Evolutionary conservation across 2,888 invertebrate genomes (phyloP).

Genomic region (Oligia fasciuncula): DNA sequence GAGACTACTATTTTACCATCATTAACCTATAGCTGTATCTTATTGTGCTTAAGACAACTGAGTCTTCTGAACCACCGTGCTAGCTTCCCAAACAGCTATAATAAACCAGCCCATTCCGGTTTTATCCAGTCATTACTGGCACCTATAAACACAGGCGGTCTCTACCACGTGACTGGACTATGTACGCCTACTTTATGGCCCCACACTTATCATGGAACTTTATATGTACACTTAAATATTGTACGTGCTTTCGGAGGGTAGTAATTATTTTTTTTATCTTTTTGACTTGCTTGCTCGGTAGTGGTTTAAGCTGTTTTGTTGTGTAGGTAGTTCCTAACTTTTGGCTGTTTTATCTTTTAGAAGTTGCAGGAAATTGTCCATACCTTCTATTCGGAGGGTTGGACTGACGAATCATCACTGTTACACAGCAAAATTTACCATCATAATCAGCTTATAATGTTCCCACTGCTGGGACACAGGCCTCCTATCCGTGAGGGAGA

Average conservation of each 20-base stretch:
- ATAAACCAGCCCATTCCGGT: slow-evolving; percentile 67
- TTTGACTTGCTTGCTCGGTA: slow-evolving; percentile 1
- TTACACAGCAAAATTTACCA: not conserved
- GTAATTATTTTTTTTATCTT: slow-evolving; percentile 64
- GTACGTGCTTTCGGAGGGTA: slow-evolving; percentile 59
- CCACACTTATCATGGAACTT: slow-evolving; percentile 69
- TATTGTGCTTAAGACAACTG: slow-evolving; percentile 4
- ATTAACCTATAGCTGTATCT: not conserved
- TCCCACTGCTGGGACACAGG: too few relatives aligned
- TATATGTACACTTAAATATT: slow-evolving; percentile 68
- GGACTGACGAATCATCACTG: not conserved
- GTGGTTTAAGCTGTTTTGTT: not conserved
- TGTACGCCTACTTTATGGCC: slow-evolving; percentile 64
- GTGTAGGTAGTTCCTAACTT: not conserved
- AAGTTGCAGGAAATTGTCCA: not conserved
- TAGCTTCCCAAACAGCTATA: slow-evolving; percentile 51
- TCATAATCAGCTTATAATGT: too few relatives aligned
- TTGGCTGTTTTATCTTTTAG: not conserved
- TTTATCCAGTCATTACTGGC: slow-evolving; percentile 69
- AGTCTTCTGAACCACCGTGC: slow-evolving; percentile 43
- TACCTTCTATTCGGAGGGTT: not conserved
- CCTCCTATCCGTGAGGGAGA: too few relatives aligned
- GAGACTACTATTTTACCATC: not conserved
- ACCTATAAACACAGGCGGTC: slow-evolving; percentile 66
- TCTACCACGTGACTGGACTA: slow-evolving; percentile 67